Percentiles rank a stretch among this genome's conserved stretches.
Evolutionary conservation across 2,113 vertebrate genomes (phyloP).

Genomic region (Charadrius vociferus): DNA sequence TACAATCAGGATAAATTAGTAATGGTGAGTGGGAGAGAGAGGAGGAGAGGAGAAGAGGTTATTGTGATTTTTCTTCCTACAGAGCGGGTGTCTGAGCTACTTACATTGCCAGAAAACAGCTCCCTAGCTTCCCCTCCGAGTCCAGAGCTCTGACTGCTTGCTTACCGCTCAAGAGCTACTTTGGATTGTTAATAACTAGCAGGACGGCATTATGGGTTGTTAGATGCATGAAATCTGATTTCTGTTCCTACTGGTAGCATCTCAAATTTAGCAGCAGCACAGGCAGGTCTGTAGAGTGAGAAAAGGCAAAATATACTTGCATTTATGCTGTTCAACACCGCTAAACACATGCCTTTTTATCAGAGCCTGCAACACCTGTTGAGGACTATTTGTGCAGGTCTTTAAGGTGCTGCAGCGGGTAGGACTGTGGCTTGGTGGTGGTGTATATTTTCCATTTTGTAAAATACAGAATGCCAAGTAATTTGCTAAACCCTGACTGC

Average conservation of each 20-base stretch:
- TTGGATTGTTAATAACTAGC: not conserved
- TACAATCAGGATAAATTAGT: conserved; percentile 47
- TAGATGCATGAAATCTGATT: not conserved
- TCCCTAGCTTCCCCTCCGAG: not conserved
- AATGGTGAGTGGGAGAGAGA: conserved; percentile 43
- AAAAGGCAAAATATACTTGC: not conserved
- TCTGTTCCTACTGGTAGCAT: not conserved
- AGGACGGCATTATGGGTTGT: not conserved
- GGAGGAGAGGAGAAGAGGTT: not conserved
- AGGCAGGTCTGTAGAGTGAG: not conserved
- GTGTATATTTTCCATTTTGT: not conserved
- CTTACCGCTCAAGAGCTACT: not conserved
- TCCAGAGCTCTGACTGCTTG: not conserved
- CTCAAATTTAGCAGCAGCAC: not conserved
- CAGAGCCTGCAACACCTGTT: not conserved
- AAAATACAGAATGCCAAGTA: not conserved
- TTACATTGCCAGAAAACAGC: not conserved
- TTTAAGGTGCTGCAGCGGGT: not conserved
- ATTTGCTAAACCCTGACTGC: not conserved
- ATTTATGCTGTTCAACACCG: not conserved
- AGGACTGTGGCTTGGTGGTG: not conserved
- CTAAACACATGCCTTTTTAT: not conserved
- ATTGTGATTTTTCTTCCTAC: conserved; percentile 24
- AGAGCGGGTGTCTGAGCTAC: not conserved
- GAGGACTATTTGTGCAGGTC: not conserved